These are phyloP conservation scores for Ambastaia sidthimunki DNA, from an alignment of 2,797 vertebrate genomes.

Conservation along the genomic window DNA sequence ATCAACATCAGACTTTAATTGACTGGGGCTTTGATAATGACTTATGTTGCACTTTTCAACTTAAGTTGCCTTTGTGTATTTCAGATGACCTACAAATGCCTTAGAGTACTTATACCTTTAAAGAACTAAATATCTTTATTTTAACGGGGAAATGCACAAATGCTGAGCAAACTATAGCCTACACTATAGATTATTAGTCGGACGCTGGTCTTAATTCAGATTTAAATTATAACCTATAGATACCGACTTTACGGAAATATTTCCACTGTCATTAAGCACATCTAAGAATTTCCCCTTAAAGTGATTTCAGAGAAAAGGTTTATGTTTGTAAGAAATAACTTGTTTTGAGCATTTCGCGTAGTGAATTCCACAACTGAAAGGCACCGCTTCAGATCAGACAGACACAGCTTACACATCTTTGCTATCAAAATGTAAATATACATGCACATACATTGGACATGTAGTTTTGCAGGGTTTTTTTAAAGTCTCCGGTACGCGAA, in stretches of 20 bases:
- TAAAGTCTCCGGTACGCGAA: neutral
- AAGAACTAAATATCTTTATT: neutral
- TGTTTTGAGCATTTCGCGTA: neutral
- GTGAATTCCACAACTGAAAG: neutral
- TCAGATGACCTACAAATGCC: constrained; percentile 7
- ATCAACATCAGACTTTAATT: constrained; percentile 19
- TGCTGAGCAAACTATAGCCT: neutral
- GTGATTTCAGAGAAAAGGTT: neutral
- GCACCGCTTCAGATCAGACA: neutral
- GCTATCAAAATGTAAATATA: neutral
- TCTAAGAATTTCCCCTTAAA: neutral
- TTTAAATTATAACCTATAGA: neutral
- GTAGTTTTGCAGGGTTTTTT: neutral
- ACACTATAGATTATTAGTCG: neutral
- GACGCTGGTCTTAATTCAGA: no score
- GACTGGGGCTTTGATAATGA: constrained; percentile 47
- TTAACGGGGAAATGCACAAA: neutral
- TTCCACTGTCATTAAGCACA: no score
- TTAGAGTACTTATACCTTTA: constrained; percentile 19
- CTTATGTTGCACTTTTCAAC: constrained; percentile 17
- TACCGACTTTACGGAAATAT: neutral
- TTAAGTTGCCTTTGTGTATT: constrained; percentile 32
- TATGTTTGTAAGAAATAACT: neutral
- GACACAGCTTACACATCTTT: neutral
- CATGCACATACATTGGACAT: neutral